These are phyloP conservation scores for Acridotheres tristis DNA, from an alignment of 2,797 vertebrate species.

Conservation along the genomic window DNA sequence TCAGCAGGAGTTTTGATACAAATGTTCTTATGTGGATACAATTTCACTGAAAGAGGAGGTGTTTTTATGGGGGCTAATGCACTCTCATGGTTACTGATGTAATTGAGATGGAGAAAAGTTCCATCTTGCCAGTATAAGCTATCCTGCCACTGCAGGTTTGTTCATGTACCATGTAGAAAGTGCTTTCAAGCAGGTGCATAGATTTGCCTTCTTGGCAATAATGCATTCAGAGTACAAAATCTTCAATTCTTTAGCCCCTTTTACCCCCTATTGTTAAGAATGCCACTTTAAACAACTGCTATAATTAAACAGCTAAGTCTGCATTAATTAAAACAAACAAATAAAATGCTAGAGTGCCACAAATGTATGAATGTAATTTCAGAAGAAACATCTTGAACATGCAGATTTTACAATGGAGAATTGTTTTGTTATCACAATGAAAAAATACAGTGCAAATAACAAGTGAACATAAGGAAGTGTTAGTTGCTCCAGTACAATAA, in stretches of 20 bases:
- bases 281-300: neutral
- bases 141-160: neutral
- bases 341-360: neutral
- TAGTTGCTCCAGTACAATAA: neutral
- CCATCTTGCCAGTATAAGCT: neutral
- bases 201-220: neutral
- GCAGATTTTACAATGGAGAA: neutral
- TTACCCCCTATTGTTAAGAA: neutral
- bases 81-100: neutral
- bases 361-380: neutral
- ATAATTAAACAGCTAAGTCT: neutral
- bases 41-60: neutral
- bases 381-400: neutral
- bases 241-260: neutral
- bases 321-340: neutral
- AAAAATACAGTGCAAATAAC: neutral
- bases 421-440: neutral
- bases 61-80: neutral
- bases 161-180: neutral
- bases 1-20: neutral
- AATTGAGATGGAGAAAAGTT: neutral
- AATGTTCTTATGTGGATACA: fast-evolving
- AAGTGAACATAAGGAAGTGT: neutral
- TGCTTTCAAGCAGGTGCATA: neutral
- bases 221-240: neutral